Percentiles rank a stretch among this genome's conserved stretches.
phyloP scores from a whole-genome alignment of 2,888 invertebrate species.

The Agrypnus murinus region DNA sequence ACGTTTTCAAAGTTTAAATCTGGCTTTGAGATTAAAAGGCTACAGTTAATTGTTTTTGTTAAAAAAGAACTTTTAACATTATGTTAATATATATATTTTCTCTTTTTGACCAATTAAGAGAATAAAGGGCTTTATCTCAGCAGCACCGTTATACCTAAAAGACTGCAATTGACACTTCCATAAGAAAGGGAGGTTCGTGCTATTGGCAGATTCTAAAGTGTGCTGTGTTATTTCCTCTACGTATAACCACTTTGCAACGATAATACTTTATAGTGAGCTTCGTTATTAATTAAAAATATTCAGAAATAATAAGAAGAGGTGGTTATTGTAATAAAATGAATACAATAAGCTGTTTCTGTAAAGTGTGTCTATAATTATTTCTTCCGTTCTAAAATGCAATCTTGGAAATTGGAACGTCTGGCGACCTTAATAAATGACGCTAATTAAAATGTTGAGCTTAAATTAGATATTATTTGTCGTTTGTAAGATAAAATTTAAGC shows the following conservation, averaged over 20 bases:
- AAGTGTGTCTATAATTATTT: constrained; percentile 3
- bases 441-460: constrained; percentile 21
- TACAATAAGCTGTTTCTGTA: not conserved
- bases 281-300: not conserved
- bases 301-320: too few relatives aligned
- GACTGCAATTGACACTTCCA: constrained; percentile 56
- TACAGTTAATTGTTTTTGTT: not conserved
- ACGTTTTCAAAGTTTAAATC: constrained; percentile 45
- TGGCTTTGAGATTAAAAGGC: constrained; percentile 40
- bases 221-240: constrained; percentile 41
- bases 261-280: constrained; percentile 28
- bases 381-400: constrained; percentile 5
- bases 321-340: too few relatives aligned
- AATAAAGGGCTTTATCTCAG: constrained; percentile 49
- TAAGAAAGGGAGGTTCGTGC: constrained; percentile 54
- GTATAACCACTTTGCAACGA: constrained; percentile 37
- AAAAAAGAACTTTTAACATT: not conserved
- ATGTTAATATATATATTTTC: constrained; percentile 18
- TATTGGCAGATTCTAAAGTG: constrained; percentile 57
- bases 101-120: constrained; percentile 48
- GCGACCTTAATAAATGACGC: constrained; percentile 19
- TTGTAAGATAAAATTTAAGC: constrained; percentile 9
- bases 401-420: constrained; percentile 19
- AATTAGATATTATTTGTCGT: constrained; percentile 14
- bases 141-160: constrained; percentile 32